Percentiles rank a stretch among this genome's conserved stretches.
These are phyloP conservation scores for Penaeus japonicus DNA, from an alignment of 1,140 invertebrate species.

Conservation along the genomic window DNA sequence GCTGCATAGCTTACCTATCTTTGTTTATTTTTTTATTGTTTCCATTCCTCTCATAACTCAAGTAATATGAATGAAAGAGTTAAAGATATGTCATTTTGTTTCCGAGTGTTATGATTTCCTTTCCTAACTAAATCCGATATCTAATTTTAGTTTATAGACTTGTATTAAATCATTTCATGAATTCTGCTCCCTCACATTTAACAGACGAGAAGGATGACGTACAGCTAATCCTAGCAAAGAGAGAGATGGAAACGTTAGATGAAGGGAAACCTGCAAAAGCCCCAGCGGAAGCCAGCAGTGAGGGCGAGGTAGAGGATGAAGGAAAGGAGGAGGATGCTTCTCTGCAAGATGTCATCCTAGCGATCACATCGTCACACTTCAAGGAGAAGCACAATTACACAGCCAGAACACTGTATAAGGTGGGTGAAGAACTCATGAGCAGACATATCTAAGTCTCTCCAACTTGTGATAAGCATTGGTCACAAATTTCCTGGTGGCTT, in stretches of 20 bases:
- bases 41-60: too few species aligned
- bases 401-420: conserved; percentile 16
- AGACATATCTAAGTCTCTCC: too few species aligned
- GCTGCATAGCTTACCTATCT: too few species aligned
- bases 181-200: not conserved
- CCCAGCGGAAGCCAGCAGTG: not conserved
- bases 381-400: conserved; percentile 28
- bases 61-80: too few species aligned
- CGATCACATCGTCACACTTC: not conserved
- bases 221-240: conserved; percentile 3
- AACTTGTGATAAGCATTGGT: too few species aligned
- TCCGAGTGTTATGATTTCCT: too few species aligned
- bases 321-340: not conserved
- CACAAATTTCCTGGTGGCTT: too few species aligned
- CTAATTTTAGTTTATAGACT: not conserved
- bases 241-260: not conserved
- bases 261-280: not conserved
- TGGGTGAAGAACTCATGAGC: not conserved
- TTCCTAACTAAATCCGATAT: too few species aligned
- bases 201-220: conserved; percentile 14
- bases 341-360: conserved; percentile 14
- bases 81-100: too few species aligned
- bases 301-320: not conserved
- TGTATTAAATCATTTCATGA: not conserved
- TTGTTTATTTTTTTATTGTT: too few species aligned